Conservation (phyloP, 2,797 vertebrate species). For the Cossypha caffra region DNA sequence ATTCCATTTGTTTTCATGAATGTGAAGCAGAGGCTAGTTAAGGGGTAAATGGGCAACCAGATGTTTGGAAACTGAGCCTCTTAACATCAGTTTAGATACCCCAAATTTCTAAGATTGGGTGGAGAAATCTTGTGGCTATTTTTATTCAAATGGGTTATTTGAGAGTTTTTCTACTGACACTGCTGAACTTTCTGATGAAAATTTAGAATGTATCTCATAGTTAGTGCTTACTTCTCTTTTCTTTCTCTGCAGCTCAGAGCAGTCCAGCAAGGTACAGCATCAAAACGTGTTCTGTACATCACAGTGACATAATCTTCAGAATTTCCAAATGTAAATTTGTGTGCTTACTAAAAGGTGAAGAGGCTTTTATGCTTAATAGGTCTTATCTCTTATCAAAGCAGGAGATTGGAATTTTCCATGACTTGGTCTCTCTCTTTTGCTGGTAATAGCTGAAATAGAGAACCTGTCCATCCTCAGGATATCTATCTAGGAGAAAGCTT, state of each 20-base stretch:
- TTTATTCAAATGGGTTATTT: neutral
- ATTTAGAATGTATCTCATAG: neutral
- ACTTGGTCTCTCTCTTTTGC: neutral
- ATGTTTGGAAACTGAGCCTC: neutral
- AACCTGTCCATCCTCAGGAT: neutral
- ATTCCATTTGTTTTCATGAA: neutral
- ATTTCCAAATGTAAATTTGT: neutral
- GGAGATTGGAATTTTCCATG: neutral
- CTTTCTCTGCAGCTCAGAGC: neutral
- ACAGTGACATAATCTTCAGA: neutral
- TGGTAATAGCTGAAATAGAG: neutral
- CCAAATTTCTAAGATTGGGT: neutral
- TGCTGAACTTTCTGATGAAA: neutral
- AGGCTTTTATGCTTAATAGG: neutral
- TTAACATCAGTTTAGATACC: neutral
- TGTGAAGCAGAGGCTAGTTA: neutral
- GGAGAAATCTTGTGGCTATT: neutral
- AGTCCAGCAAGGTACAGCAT: neutral
- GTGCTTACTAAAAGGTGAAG: neutral
- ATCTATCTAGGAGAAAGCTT: neutral
- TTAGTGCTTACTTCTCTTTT: neutral
- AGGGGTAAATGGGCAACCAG: neutral
- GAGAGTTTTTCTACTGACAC: neutral
- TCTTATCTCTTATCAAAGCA: neutral
- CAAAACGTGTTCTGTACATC: neutral